These are phyloP conservation scores for Cheilosia urbana DNA, from an alignment of 2,888 invertebrate genomes.

Conservation along the genomic window DNA sequence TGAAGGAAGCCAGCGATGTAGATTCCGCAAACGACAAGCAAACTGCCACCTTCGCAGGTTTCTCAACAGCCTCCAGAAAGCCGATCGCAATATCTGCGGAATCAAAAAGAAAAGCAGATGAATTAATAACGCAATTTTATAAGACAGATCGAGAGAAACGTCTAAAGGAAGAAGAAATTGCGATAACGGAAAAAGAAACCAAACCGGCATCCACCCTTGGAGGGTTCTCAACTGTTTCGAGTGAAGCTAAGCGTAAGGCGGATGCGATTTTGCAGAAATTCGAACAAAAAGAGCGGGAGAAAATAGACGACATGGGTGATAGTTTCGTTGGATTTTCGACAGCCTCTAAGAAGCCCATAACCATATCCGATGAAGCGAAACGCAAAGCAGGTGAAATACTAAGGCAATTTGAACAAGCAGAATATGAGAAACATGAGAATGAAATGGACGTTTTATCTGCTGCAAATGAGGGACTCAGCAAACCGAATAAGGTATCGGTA, in stretches of 20 bases:
- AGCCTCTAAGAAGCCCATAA: constrained; percentile 59
- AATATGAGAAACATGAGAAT: constrained; percentile 25
- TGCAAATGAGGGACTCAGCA: neutral
- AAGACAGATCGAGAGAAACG: constrained; percentile 11
- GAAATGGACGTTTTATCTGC: neutral
- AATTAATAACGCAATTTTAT: constrained; percentile 48
- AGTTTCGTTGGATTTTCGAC: constrained; percentile 43
- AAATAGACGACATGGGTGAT: no score
- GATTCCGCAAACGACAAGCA: neutral
- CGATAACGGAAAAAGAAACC: no score
- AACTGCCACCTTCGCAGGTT: constrained; percentile 37
- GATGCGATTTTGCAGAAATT: constrained; percentile 30
- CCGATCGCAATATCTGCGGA: constrained; percentile 50
- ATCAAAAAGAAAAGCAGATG: constrained; percentile 62
- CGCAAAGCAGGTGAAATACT: constrained; percentile 60
- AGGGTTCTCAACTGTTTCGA: constrained; percentile 49
- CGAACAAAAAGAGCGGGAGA: constrained; percentile 17
- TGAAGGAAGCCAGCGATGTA: neutral
- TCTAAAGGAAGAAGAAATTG: constrained; percentile 21
- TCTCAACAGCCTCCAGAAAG: constrained; percentile 67
- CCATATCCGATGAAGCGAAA: constrained; percentile 60
- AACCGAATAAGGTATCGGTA: constrained; percentile 15
- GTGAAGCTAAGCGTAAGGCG: constrained; percentile 59
- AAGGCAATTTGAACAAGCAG: constrained; percentile 43
- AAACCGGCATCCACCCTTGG: no score